phyloP scores from a whole-genome alignment of 2,113 vertebrate species.

The Rhinoptilus africanus region DNA sequence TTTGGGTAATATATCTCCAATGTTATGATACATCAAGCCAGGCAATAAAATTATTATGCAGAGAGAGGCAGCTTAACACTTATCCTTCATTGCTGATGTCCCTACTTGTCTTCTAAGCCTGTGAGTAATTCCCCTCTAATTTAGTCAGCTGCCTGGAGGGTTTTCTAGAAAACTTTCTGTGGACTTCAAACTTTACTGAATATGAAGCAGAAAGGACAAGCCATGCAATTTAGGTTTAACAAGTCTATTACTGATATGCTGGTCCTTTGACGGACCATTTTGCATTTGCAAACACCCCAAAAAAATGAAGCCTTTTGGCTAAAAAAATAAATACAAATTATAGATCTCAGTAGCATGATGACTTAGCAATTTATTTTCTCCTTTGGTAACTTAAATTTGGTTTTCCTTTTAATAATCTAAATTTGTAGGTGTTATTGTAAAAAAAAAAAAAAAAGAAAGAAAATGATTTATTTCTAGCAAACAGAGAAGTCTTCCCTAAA shows the following conservation, averaged over 20 bases:
- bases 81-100: constrained; percentile 23
- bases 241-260: neutral
- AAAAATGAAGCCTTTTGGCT: neutral
- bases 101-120: neutral
- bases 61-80: constrained; percentile 13
- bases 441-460: neutral
- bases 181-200: neutral
- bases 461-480: neutral
- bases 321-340: neutral
- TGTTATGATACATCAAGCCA: constrained; percentile 14
- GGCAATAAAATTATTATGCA: constrained; percentile 46
- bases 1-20: constrained; percentile 9
- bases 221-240: neutral
- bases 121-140: constrained; percentile 17
- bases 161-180: constrained; percentile 38
- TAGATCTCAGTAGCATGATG: neutral
- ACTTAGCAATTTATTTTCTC: neutral
- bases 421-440: neutral
- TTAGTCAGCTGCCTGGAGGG: neutral
- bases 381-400: neutral
- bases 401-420: neutral
- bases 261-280: neutral
- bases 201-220: neutral
- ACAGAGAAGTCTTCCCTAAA: neutral
- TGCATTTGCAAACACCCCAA: neutral